These are phyloP conservation scores for Geotrupes spiniger DNA, from an alignment of 2,888 invertebrate species.

Conservation along the genomic window DNA sequence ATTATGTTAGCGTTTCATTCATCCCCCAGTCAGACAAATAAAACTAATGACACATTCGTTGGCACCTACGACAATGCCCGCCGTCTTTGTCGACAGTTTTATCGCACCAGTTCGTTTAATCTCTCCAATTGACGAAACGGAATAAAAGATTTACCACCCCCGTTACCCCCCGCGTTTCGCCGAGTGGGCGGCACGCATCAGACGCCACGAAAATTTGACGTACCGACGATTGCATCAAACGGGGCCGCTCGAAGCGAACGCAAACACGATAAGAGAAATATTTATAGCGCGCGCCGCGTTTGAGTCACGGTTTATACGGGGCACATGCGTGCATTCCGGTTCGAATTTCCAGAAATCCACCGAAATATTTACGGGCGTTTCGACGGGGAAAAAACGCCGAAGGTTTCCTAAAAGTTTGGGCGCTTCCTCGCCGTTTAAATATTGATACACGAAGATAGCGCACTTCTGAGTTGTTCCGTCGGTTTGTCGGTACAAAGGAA, in stretches of 20 bases:
- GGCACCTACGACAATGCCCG: too few relatives aligned
- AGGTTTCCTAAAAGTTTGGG: neutral
- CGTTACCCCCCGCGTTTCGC: too few relatives aligned
- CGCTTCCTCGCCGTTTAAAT: conserved; percentile 3
- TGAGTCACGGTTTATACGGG: neutral
- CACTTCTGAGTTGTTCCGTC: neutral
- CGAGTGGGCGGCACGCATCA: neutral
- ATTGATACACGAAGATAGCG: conserved; percentile 1
- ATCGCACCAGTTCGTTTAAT: too few relatives aligned
- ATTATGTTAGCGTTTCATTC: too few relatives aligned
- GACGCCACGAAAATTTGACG: too few relatives aligned
- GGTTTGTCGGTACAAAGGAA: too few relatives aligned
- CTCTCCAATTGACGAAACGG: neutral
- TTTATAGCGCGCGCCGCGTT: conserved; percentile 8
- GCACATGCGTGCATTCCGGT: neutral
- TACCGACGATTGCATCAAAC: conserved; percentile 1
- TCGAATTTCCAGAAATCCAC: conserved; percentile 3
- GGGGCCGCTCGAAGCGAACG: conserved; percentile 9
- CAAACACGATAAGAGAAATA: conserved; percentile 18
- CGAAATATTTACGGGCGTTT: conserved; percentile 3
- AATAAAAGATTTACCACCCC: neutral
- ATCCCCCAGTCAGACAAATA: too few relatives aligned
- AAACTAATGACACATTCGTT: too few relatives aligned
- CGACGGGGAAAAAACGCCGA: too few relatives aligned
- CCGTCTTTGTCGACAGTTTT: too few relatives aligned